Percentiles rank a stretch among this genome's conserved stretches.
Conservation (phyloP, 2,797 vertebrate genomes). For the Danio kyathit region DNA sequence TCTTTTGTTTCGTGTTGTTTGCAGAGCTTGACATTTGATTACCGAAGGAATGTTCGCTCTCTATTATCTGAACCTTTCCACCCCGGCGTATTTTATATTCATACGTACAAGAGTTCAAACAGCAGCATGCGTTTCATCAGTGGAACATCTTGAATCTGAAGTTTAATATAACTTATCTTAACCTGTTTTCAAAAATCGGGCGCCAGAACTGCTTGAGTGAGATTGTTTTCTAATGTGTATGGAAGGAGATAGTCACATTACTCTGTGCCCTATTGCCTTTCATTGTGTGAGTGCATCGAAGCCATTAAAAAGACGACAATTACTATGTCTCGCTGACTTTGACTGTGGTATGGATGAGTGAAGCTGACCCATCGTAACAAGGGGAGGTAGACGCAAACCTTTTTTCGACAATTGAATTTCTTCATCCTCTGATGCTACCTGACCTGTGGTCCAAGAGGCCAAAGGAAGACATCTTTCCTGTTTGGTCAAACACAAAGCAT, state of each 20-base stretch:
- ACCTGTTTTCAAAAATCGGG: slow-evolving; percentile 72
- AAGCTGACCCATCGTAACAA: slow-evolving; percentile 6
- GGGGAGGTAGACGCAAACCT: neutral
- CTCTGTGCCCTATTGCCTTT: slow-evolving; percentile 39
- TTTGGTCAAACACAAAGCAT: slow-evolving; percentile 56
- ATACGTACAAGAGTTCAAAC: slow-evolving; percentile 71
- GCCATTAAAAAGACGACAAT: slow-evolving; percentile 50
- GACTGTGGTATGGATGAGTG: neutral
- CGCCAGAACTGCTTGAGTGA: slow-evolving; percentile 61
- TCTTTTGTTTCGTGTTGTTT: slow-evolving; percentile 7
- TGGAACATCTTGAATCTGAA: slow-evolving; percentile 74
- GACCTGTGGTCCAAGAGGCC: slow-evolving; percentile 27
- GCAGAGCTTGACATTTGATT: slow-evolving; percentile 32
- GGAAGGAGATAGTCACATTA: slow-evolving; percentile 54
- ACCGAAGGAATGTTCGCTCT: slow-evolving; percentile 28
- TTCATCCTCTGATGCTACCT: slow-evolving; percentile 1
- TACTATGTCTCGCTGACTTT: slow-evolving; percentile 43
- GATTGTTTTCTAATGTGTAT: slow-evolving; percentile 60
- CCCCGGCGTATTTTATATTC: slow-evolving; percentile 70
- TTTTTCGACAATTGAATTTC: neutral
- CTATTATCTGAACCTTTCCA: slow-evolving; percentile 52
- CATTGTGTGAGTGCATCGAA: slow-evolving; percentile 51
- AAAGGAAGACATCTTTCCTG: slow-evolving; percentile 57
- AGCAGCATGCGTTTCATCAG: slow-evolving; percentile 70
- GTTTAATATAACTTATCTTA: slow-evolving; percentile 76